Conservation (phyloP, 2,888 invertebrate genomes). For the Caenorhabditis afra region DNA sequence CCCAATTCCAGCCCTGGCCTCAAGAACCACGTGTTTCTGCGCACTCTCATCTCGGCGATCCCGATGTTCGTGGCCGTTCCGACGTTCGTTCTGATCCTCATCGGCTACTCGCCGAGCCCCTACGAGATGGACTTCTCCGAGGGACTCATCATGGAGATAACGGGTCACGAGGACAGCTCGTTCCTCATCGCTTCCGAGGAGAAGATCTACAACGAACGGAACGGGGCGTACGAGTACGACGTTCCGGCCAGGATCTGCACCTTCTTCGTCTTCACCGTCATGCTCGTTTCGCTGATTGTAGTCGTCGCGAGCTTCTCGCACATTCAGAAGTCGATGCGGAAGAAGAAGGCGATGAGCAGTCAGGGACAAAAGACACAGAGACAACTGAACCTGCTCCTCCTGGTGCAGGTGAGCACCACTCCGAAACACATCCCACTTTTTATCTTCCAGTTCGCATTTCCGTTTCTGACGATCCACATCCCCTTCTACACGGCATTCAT, state of each 20-base stretch:
- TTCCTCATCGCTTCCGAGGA: constrained; percentile 47
- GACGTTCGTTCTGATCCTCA: constrained; percentile 14
- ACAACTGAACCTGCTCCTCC: constrained; percentile 38
- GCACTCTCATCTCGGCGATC: constrained; percentile 13
- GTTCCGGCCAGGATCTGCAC: constrained; percentile 30
- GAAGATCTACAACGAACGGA: constrained; percentile 12
- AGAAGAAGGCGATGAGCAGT: constrained; percentile 28
- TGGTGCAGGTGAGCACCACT: constrained; percentile 24
- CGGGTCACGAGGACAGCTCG: constrained; percentile 26
- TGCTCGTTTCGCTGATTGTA: constrained; percentile 29
- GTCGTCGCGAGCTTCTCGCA: constrained; percentile 29
- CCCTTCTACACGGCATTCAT: constrained; percentile 46
- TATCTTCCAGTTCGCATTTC: constrained; percentile 46
- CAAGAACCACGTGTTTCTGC: constrained; percentile 25
- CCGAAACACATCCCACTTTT: neutral
- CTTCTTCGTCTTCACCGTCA: constrained; percentile 34
- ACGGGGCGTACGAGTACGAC: constrained; percentile 26
- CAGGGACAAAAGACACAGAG: constrained; percentile 37
- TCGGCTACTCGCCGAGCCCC: constrained; percentile 28
- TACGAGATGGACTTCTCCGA: constrained; percentile 33
- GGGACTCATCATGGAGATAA: constrained; percentile 32
- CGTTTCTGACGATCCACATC: constrained; percentile 54
- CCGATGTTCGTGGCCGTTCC: constrained; percentile 29
- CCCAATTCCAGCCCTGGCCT: constrained; percentile 27
- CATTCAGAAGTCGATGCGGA: constrained; percentile 26